Base-by-base conservation (phyloP, 92 coral and sea anemone species). In the Heliopora coerulea region DNA sequence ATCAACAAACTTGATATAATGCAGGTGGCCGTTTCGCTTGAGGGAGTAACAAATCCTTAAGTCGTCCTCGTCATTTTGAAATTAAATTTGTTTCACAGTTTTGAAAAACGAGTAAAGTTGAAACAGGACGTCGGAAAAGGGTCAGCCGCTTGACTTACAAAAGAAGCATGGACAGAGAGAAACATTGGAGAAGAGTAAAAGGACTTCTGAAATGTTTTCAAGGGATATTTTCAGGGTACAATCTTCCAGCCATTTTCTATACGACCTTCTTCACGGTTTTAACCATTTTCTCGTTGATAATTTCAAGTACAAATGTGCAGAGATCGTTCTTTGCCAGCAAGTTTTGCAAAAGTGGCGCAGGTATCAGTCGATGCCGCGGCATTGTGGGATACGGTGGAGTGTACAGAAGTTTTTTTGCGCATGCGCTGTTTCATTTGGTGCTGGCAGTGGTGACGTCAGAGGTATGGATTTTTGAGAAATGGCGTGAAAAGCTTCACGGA, bases 311-410 rank as follows among this genome's bases (percentile, higher is more conserved):
- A 2, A 23, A 15, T 4, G 61, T 56, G 1, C 61, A 56, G 33
- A 17, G 23, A 56, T 3, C 61, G 30, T 56, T 56, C 33, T 28
- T 14, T 11, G 11, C 33, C 9, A 56, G 31, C 33, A 15, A 8
- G 31, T 79, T 91, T 56, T 89, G 96, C 83, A 75, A 52, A 21
- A 78, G 74, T 18, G 59, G 78, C 41, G 49, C 83, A 15, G 70
- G 78, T 8, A 33, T 78, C 49, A 62, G 31, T 23, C 80, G 80
- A 25, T 91, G 96, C 32, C 81, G 67, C 27, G 83, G 64, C 41
- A 49, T 91, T 7, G 68, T 79, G 28, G 97, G 97, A n/a, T 83
- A 86, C 64, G 62, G 82, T 11, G 96, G 91, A 2, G 96, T 88
- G 7, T 88, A 88, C 75, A 84, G 97, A 1, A 60, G 81, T 11